phyloP scores from a whole-genome alignment of 1,140 invertebrate genomes.

The Diabrotica undecimpunctata region DNA sequence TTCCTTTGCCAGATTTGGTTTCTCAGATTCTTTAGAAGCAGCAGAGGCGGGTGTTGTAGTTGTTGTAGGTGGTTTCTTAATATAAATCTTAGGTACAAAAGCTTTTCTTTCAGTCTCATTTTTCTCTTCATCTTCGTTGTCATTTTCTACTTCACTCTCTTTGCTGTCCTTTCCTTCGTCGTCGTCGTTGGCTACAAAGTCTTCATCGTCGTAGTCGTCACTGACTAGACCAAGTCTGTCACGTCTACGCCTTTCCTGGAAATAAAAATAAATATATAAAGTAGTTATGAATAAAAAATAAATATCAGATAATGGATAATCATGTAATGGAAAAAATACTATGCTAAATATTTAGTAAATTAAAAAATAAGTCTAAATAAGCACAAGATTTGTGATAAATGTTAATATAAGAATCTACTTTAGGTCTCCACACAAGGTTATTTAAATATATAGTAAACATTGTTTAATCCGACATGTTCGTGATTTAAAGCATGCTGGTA shows the following conservation, averaged over 20 bases:
- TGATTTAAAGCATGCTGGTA: too few species aligned
- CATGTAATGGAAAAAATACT: too few species aligned
- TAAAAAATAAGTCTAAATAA: too few species aligned
- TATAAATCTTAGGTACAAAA: constrained; percentile 33
- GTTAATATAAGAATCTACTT: too few species aligned
- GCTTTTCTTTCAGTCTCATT: constrained; percentile 31
- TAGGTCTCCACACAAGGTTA: too few species aligned
- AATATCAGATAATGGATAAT: too few species aligned
- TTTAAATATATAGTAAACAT: too few species aligned
- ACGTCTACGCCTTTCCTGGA: constrained; percentile 24
- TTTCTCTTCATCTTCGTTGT: constrained; percentile 29
- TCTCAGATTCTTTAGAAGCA: not conserved
- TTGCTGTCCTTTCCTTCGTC: constrained; percentile 42
- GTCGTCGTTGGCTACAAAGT: constrained; percentile 52
- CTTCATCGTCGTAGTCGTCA: constrained; percentile 51
- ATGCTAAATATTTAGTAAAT: too few species aligned
- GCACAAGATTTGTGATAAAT: too few species aligned
- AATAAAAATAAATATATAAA: not conserved
- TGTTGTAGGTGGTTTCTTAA: constrained; percentile 25
- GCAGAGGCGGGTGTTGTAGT: not conserved
- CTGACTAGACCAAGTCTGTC: constrained; percentile 22
- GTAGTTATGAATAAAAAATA: too few species aligned
- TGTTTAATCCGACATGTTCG: too few species aligned
- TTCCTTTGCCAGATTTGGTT: constrained; percentile 19
- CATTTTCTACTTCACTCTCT: constrained; percentile 33